Evolutionary conservation across 2,888 invertebrate species (phyloP), one percentile per base, ranked within the genome.

Genomic region (Fragum fragum): DNA sequence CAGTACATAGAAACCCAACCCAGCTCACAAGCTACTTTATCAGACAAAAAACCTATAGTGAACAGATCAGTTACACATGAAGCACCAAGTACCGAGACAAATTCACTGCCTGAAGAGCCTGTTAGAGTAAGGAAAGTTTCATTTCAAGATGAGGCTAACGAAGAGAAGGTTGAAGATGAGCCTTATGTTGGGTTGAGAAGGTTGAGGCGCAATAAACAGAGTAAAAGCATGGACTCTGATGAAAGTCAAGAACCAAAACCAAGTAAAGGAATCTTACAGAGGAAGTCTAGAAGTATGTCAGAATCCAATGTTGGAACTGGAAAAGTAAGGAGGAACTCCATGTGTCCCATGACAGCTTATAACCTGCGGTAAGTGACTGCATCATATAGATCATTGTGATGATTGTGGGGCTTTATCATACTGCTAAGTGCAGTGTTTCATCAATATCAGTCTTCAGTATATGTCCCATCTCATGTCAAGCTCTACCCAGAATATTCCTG

Each of bases 321-420:
- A 28, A 79, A 73, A 53, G 29, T 63, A 23, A 61, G 82, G 32
- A 78, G 70, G 55, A 70, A 59, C 52, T 75, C 82, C 2, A 26
- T 82, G 61, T 82, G 78, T 75, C 76, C 78, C 7, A 73, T 78
- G 76, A 82, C 82, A n/a, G 78, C 82, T 14, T 82, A 78, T 32
- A 79, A 79, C 57, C 16, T 79, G 28, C 75, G 79, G 82, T 79
- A 70, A 76, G 80, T 71, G n/a, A 36, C 47, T 47, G n/a, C 47
- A 36, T 36, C 5, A 6, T 23, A 23, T 16, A 21, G n/a, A 63
- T 36, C 9, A 36, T 36, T 3, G 32, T 36, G 32, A 36, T 3
- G 32, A 9, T 36, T n/a, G n/a, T n/a, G n/a, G n/a, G n/a, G n/a
- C n/a, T n/a, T n/a, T n/a, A n/a, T n/a, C n/a, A n/a, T n/a, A n/a